Evolutionary conservation across 2,888 invertebrate species (phyloP).

Genomic region (Parasteatoda lunata): DNA sequence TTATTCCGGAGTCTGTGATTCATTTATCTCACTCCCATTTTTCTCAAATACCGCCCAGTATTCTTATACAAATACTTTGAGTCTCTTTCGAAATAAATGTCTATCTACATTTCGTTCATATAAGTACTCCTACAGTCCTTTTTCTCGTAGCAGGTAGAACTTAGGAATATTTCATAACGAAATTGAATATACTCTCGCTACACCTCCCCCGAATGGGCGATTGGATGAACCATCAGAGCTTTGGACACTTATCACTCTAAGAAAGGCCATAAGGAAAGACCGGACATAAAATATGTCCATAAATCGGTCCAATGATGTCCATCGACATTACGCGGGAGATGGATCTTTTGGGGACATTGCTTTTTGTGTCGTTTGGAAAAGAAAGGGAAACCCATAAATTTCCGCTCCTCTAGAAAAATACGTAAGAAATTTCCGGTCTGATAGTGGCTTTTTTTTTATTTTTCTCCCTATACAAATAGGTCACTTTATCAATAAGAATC

Average conservation of each 20-base stretch:
- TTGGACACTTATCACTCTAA: slow-evolving; percentile 39
- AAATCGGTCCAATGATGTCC: slow-evolving; percentile 58
- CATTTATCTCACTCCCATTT: no score
- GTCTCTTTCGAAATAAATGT: no score
- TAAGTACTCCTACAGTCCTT: background rate
- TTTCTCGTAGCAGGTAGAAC: background rate
- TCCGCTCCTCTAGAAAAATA: slow-evolving; percentile 40
- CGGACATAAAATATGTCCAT: slow-evolving; percentile 61
- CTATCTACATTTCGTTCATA: background rate
- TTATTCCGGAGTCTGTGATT: no score
- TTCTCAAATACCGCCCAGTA: no score
- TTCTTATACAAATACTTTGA: no score
- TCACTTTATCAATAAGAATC: slow-evolving; percentile 53
- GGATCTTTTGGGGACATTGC: slow-evolving; percentile 35
- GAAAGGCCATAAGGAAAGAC: slow-evolving; percentile 31
- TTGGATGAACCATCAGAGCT: slow-evolving; percentile 13
- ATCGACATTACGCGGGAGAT: slow-evolving; percentile 48
- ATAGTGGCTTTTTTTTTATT: slow-evolving; percentile 30
- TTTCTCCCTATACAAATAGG: slow-evolving; percentile 42
- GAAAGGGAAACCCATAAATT: slow-evolving; percentile 40
- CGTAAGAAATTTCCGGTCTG: slow-evolving; percentile 50
- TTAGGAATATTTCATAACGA: background rate
- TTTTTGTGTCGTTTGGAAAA: slow-evolving; percentile 27
- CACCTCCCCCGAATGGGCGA: background rate
- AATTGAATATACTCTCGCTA: background rate